phyloP scores from a whole-genome alignment of 2,113 vertebrate species.

The Forbesichthys papilliferus region DNA sequence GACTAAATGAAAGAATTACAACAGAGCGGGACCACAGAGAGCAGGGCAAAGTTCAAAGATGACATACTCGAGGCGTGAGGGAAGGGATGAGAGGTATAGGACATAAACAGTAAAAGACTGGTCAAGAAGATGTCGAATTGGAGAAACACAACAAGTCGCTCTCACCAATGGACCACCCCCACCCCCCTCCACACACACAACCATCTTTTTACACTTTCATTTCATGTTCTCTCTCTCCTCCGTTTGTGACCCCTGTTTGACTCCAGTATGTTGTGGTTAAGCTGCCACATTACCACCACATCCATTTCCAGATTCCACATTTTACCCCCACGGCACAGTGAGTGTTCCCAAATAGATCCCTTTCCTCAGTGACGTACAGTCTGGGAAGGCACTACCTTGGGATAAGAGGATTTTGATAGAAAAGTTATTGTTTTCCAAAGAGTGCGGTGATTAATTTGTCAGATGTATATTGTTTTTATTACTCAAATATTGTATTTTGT shows the following conservation, averaged over 20 bases:
- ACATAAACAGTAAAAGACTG: slow-evolving; percentile 29
- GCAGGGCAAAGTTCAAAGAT: slow-evolving; percentile 1
- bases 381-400: no score
- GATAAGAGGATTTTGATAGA: no score
- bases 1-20: no score
- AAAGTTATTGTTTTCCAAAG: no score
- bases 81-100: not conserved
- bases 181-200: no score
- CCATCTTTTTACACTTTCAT: not conserved
- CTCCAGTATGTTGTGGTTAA: slow-evolving; percentile 17
- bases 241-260: not conserved
- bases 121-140: slow-evolving; percentile 30
- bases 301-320: no score
- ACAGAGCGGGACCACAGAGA: not conserved
- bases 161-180: slow-evolving; percentile 31
- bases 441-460: no score
- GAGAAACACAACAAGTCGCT: slow-evolving; percentile 40
- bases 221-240: not conserved
- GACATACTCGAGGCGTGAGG: not conserved
- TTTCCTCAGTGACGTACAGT: no score
- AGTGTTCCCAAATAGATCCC: no score
- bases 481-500: no score
- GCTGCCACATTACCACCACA: slow-evolving; percentile 10
- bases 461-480: no score
- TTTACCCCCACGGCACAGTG: no score